These are phyloP conservation scores for Huso huso DNA, from an alignment of 2,797 vertebrate genomes.

Conservation along the genomic window DNA sequence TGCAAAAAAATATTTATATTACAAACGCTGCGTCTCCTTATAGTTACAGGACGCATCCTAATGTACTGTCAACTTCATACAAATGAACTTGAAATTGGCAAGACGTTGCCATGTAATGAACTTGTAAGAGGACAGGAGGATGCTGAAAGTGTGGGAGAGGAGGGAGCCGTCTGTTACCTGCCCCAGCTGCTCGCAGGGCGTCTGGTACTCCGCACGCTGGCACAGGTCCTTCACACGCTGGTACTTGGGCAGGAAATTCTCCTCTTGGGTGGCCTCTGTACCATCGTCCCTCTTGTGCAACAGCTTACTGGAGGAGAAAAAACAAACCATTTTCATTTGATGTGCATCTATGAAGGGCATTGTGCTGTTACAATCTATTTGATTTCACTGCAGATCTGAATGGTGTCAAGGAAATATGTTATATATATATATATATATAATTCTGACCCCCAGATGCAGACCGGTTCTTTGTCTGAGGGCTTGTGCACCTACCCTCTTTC, in stretches of 20 bases:
- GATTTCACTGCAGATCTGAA: too few relatives aligned
- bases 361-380: background rate
- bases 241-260: conserved; percentile 91
- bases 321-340: conserved; percentile 12
- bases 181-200: conserved; percentile 85
- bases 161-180: conserved; percentile 62
- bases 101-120: too few relatives aligned
- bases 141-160: conserved; percentile 12
- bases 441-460: too few relatives aligned
- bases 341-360: background rate
- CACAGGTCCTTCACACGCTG: conserved; percentile 88
- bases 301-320: conserved; percentile 65
- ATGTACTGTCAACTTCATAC: too few relatives aligned
- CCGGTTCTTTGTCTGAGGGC: too few relatives aligned
- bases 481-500: conserved; percentile 78
- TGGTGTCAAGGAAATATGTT: too few relatives aligned
- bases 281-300: conserved; percentile 79
- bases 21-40: too few relatives aligned
- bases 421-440: too few relatives aligned
- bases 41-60: too few relatives aligned
- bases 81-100: too few relatives aligned
- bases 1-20: too few relatives aligned
- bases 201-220: conserved; percentile 87
- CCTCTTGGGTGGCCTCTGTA: conserved; percentile 79
- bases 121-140: too few relatives aligned